These are phyloP conservation scores for Penelope pileata DNA, from an alignment of 2,113 vertebrate genomes.

Conservation along the genomic window DNA sequence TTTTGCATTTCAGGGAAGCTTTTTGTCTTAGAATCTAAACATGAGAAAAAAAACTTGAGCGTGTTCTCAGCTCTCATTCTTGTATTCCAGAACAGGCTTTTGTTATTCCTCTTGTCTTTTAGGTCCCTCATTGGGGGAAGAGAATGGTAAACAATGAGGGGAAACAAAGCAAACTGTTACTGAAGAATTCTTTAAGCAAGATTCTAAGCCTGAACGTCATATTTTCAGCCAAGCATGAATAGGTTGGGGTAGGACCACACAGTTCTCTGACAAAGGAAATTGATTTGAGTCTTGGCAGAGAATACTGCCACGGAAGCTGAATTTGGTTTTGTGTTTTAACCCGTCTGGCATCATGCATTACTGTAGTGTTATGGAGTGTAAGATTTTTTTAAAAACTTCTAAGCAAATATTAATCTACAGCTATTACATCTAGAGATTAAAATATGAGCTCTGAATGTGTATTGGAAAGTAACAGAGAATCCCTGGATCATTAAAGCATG, in stretches of 20 bases:
- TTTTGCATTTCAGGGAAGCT: neutral
- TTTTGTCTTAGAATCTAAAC: neutral
- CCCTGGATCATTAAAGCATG: neutral
- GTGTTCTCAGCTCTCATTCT: fast-evolving
- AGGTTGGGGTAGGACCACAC: neutral
- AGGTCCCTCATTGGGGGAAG: neutral
- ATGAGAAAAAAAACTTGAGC: fast-evolving
- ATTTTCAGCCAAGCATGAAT: neutral
- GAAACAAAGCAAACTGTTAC: neutral
- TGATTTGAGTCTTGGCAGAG: neutral
- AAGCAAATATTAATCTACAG: neutral
- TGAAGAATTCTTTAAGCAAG: neutral
- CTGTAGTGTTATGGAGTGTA: neutral
- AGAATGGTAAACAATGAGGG: neutral
- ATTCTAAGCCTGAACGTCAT: neutral
- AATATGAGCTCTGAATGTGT: neutral
- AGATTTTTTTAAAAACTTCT: neutral
- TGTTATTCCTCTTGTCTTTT: neutral
- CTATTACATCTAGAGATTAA: neutral
- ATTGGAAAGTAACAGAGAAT: neutral
- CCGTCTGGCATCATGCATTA: neutral
- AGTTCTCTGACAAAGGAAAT: neutral
- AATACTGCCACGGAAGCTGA: neutral
- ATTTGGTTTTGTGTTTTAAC: neutral
- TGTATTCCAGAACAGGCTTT: neutral